Percentiles rank a stretch among this genome's conserved stretches.
Evolutionary conservation across 2,888 invertebrate genomes (phyloP).

Genomic region (Ormyrus thymus): DNA sequence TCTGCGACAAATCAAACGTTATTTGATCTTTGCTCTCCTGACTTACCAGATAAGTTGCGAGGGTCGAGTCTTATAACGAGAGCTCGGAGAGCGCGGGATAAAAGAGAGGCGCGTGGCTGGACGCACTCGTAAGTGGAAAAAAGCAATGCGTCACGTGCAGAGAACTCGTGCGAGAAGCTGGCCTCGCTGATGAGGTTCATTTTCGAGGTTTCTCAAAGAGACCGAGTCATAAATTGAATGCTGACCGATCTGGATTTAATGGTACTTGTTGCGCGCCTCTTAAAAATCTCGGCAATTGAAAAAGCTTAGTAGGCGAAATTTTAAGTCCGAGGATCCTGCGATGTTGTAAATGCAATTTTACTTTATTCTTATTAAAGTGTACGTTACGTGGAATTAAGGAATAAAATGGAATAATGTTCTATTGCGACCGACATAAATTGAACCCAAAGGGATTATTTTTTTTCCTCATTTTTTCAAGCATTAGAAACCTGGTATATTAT

Average conservation of each 20-base stretch:
- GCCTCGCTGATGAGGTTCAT: not conserved
- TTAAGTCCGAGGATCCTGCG: no score
- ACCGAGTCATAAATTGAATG: not conserved
- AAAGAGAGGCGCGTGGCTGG: not conserved
- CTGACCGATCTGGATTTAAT: not conserved
- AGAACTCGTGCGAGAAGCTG: conserved; percentile 5
- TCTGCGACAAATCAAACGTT: conserved; percentile 43
- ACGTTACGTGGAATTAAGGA: not conserved
- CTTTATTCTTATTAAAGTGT: not conserved
- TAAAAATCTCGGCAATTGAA: no score
- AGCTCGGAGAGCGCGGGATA: not conserved
- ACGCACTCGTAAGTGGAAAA: conserved; percentile 9
- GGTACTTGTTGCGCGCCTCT: conserved; percentile 17
- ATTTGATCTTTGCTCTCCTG: conserved; percentile 47
- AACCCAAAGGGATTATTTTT: no score
- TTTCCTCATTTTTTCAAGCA: no score
- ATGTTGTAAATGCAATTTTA: not conserved
- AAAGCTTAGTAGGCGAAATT: no score
- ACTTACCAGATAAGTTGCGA: conserved; percentile 11
- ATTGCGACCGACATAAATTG: no score
- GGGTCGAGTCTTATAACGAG: not conserved
- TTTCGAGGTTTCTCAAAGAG: conserved; percentile 10
- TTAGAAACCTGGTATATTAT: no score
- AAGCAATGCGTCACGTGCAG: conserved; percentile 15
- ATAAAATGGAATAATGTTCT: no score